Base-by-base conservation (phyloP, 2,113 vertebrate genomes). In the Hassar affinis region DNA sequence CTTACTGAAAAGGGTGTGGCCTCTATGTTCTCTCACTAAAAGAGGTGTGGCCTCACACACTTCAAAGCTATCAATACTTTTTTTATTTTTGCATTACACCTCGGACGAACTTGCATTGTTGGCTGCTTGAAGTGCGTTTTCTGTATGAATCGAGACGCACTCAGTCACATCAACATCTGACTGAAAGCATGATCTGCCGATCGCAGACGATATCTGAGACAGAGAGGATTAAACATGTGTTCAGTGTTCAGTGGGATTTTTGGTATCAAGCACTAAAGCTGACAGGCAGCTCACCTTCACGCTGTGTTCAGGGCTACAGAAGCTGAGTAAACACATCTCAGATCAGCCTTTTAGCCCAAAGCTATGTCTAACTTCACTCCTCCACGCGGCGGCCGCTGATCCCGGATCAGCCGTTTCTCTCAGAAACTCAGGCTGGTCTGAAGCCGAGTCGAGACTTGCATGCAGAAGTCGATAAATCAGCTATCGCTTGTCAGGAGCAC, bases 391-490 rank as follows among this genome's bases (percentile, higher is more conserved):
- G 7, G 18, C 2, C 22, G 47, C 81, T 76, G 81, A 35, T 20
- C 42, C 42, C 11, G 1, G 81, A 64, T 38, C 45, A 52, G 57
- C 8, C 30, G 12, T 49, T 30, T 57, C 20, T 12, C 64, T 81
- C 20, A 12, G 3, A 61, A 17, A 14, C 52, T 3, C 38, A 30
- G 3, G 18, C 25, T 59, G 45, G 49, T 68, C 64, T 77, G 6
- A 35, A 68, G 56, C 78, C 85, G 77, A 83, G 85, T 81, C 57
- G 18, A 77, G 49, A 62, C 85, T 33, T 84, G 82, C 71, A 20
- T 20, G 64, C 38, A 61, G 3, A 56, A 66, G 25, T 69, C 33
- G 77, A 84, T 76, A 86, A 84, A 86, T 84, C 78, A 84, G 69
- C 42, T 27, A 30, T 30, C 25, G 61, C 75, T 74, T 84, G 72